Evolutionary conservation across 2,888 invertebrate genomes (phyloP).

Genomic region (Rhyacophila evoluta): DNA sequence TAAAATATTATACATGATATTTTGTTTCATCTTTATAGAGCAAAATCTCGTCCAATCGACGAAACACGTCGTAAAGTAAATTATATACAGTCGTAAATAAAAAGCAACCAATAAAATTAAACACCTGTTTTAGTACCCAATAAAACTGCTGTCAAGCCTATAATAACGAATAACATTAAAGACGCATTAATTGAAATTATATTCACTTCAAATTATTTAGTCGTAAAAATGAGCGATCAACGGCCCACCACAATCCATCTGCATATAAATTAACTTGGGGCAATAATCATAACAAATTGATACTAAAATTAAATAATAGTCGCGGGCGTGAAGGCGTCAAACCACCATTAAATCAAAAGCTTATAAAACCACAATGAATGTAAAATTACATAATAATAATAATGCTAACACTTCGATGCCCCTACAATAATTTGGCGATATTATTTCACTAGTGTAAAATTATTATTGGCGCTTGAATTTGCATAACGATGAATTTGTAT

Average conservation of each 20-base stretch:
- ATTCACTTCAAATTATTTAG: conserved; percentile 9
- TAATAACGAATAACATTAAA: background rate
- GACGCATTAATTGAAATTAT: background rate
- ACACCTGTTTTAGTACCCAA: conserved; percentile 16
- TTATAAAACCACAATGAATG: conserved; percentile 12
- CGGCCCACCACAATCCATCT: background rate
- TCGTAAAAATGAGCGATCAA: background rate
- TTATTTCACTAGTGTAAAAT: too few relatives aligned
- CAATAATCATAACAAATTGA: conserved; percentile 21
- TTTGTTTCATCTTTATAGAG: too few relatives aligned
- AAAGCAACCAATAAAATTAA: background rate
- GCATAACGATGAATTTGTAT: too few relatives aligned
- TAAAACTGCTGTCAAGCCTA: background rate
- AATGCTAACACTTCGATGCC: too few relatives aligned
- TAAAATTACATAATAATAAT: background rate
- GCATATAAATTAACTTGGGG: background rate
- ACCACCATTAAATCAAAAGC: conserved; percentile 6
- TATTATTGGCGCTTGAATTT: too few relatives aligned
- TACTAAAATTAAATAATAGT: conserved; percentile 26
- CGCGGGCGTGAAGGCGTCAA: conserved; percentile 19
- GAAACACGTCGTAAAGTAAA: too few relatives aligned
- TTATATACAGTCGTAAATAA: background rate
- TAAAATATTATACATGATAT: too few relatives aligned
- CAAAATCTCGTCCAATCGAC: too few relatives aligned
- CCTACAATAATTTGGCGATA: too few relatives aligned